These are phyloP conservation scores for Drosophila pruinosa DNA, from an alignment of 1,140 invertebrate genomes.

Conservation along the genomic window DNA sequence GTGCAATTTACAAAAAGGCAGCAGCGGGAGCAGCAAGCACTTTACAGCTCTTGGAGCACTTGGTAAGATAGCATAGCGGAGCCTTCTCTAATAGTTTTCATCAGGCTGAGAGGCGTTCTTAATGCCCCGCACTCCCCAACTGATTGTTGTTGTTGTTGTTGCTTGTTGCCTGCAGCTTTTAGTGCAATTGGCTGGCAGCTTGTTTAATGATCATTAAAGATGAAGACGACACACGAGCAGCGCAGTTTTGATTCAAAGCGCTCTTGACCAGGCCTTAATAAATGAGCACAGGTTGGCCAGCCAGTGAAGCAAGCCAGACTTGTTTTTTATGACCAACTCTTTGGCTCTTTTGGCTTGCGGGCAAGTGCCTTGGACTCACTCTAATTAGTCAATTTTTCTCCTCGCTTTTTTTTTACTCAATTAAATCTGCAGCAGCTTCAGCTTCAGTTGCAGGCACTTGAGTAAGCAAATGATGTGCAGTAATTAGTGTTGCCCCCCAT, in stretches of 20 bases:
- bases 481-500: constrained; percentile 64
- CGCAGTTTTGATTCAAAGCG: constrained; percentile 74
- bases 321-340: constrained; percentile 54
- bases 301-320: constrained; percentile 37
- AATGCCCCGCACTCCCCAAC: not conserved
- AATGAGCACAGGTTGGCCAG: constrained; percentile 69
- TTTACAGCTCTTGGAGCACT: constrained; percentile 60
- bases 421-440: constrained; percentile 62
- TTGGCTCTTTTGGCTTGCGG: constrained; percentile 52
- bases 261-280: constrained; percentile 79
- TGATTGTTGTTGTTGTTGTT: constrained; percentile 20
- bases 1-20: constrained; percentile 69
- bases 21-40: constrained; percentile 45
- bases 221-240: constrained; percentile 71
- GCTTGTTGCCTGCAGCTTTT: constrained; percentile 71
- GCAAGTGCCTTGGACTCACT: constrained; percentile 74
- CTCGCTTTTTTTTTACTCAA: constrained; percentile 69
- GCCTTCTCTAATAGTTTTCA: constrained; percentile 73
- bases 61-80: constrained; percentile 22
- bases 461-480: constrained; percentile 80
- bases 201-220: constrained; percentile 80
- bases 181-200: constrained; percentile 77
- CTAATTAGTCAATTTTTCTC: constrained; percentile 74
- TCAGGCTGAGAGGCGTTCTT: constrained; percentile 53
- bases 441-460: constrained; percentile 54